Percentiles rank a stretch among this genome's conserved stretches.
Conservation (phyloP, 2,888 invertebrate species). For the Heterodera filipjevi region DNA sequence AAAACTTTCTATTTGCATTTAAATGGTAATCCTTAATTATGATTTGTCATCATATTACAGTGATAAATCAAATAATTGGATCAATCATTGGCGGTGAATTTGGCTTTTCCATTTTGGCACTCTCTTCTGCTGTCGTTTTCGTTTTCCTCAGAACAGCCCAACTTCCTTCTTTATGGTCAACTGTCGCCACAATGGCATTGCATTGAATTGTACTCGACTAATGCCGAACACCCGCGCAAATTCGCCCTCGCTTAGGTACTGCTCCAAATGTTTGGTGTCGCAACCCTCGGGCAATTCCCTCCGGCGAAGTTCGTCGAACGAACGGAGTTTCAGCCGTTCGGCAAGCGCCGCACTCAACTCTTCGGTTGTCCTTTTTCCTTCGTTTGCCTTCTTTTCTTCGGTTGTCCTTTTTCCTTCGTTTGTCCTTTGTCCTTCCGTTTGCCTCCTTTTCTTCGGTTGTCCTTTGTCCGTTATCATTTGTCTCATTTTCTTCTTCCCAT, state of each 20-base stretch:
- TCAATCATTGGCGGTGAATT: neutral
- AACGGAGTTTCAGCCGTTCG: constrained; percentile 47
- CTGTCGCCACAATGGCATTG: constrained; percentile 55
- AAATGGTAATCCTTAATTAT: too few relatives aligned
- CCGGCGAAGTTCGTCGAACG: constrained; percentile 44
- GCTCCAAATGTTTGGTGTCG: constrained; percentile 49
- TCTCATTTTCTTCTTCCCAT: constrained; percentile 39
- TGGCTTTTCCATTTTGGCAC: neutral
- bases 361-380: constrained; percentile 13
- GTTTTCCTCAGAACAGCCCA: constrained; percentile 37
- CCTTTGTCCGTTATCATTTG: neutral
- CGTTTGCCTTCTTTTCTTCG: constrained; percentile 20
- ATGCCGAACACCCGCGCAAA: constrained; percentile 50
- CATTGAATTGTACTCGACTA: constrained; percentile 43
- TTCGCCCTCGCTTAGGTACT: constrained; percentile 51
- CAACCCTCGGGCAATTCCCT: constrained; percentile 53
- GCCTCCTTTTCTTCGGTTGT: constrained; percentile 16
- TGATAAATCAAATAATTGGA: neutral
- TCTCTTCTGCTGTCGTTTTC: too few relatives aligned
- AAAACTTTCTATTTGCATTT: too few relatives aligned
- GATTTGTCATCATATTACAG: neutral
- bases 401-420: constrained; percentile 8
- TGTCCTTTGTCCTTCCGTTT: neutral
- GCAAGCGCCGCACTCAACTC: constrained; percentile 40
- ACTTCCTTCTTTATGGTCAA: constrained; percentile 46